Evolutionary conservation across 2,113 vertebrate genomes (phyloP), one percentile per base, ranked within the genome.

Genomic region (Pavo muticus): DNA sequence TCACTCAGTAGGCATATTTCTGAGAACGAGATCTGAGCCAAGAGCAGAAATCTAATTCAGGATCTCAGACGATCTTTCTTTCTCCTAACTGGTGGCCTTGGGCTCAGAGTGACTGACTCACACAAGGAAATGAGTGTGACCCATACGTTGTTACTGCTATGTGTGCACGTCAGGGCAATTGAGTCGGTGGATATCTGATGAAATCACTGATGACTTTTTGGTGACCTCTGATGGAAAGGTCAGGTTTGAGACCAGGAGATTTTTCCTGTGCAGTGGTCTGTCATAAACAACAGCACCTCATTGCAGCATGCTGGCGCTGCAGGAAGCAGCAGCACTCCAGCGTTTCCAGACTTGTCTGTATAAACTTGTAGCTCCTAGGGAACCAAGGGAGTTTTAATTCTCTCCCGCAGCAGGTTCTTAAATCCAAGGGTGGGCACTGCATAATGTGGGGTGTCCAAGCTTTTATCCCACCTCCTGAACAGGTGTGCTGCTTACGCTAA

Each of bases 21-120:
- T 86, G 93, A 94, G 95, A 92, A 90, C 35, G 81, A 94, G 84
- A 78, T 79, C 84, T 82, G 79, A 96, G 91, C 78, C 94, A 94
- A 91, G 69, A 91, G 61, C 81, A 96, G 97, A 96, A 96, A 96
- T 95, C 88, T 95, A 78, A 88, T 91, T 94, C 75, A 72, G 84
- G 89, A 96, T 94, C 94, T 96, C 73, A 17, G 89, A 42, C 1
- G 63, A 95, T 95, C 93, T 94, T 96, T 95, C 89, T 88, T 96
- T 94, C 92, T 87, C 89, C 93, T 95, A 95, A 96, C 94, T 96
- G 91, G 91, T 95, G 91, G 90, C 95, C 93, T 96, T 95, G 95
- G 95, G 92, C 94, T 87, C 44, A 71, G 71, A 78, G 84, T 86
- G 95, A 94, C 96, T 93, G 95, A 94, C 65, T 93, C 86, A 85